Evolutionary conservation across 2,797 vertebrate species (phyloP).

Genomic region (Fratercula arctica): DNA sequence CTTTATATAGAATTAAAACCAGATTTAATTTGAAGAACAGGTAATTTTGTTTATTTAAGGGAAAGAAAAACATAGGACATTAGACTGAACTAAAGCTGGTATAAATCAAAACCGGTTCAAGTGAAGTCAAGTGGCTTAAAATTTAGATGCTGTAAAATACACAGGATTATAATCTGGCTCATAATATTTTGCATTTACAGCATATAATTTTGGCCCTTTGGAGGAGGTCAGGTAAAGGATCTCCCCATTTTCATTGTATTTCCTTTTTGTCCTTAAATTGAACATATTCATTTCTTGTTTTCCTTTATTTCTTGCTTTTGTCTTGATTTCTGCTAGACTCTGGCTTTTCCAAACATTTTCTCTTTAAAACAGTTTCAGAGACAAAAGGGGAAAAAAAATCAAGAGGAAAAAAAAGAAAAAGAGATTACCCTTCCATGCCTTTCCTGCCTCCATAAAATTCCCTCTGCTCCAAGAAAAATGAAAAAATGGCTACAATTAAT

Average conservation of each 20-base stretch:
- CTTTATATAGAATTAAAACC: slow-evolving; percentile 59
- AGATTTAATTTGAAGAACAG: slow-evolving; percentile 64
- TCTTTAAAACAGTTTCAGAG: background rate
- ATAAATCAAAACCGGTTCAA: slow-evolving; percentile 20
- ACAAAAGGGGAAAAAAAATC: background rate
- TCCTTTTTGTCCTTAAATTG: background rate
- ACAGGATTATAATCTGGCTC: background rate
- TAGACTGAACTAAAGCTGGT: slow-evolving; percentile 27
- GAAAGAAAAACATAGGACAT: slow-evolving; percentile 1
- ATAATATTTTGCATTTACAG: background rate
- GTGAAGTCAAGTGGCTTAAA: slow-evolving; percentile 1
- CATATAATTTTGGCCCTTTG: background rate
- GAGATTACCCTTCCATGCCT: background rate
- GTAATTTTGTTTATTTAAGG: slow-evolving; percentile 64
- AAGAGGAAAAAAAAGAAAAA: background rate
- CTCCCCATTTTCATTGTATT: background rate
- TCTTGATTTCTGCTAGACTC: background rate
- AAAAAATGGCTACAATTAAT: background rate
- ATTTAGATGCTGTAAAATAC: background rate
- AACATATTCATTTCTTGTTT: background rate
- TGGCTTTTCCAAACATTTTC: background rate
- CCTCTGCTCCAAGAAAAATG: background rate
- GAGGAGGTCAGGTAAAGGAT: background rate
- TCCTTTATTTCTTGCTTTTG: background rate
- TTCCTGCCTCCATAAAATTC: background rate